Conservation (phyloP, 1,140 invertebrate species). For the Pinna nobilis region DNA sequence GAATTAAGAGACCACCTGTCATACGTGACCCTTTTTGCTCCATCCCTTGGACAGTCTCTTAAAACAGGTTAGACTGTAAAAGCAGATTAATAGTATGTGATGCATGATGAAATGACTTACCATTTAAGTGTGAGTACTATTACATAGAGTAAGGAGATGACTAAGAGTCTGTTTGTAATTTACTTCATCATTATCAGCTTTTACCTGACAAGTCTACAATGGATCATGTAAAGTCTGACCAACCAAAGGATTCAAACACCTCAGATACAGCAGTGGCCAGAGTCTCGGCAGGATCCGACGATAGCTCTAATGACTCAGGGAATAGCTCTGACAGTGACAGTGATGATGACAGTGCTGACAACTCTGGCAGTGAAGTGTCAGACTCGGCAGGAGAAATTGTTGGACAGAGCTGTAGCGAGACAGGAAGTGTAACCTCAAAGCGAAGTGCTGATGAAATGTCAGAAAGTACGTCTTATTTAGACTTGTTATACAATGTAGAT, state of each 20-base stretch:
- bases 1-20: too few relatives aligned
- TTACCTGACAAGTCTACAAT: slow-evolving; percentile 2
- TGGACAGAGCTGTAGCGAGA: background rate
- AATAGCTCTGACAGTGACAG: background rate
- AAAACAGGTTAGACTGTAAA: too few relatives aligned
- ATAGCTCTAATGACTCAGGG: slow-evolving; percentile 5
- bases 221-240: background rate
- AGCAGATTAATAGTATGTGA: too few relatives aligned
- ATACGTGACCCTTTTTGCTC: too few relatives aligned
- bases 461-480: slow-evolving; percentile 29
- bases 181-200: background rate
- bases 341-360: slow-evolving; percentile 1
- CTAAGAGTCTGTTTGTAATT: background rate
- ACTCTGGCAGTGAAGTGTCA: slow-evolving; percentile 8
- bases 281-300: slow-evolving; percentile 13
- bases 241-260: background rate
- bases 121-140: too few relatives aligned
- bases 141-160: background rate
- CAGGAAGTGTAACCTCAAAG: slow-evolving; percentile 19
- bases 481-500: background rate
- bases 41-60: too few relatives aligned
- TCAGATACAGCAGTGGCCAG: slow-evolving; percentile 1
- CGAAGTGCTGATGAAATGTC: slow-evolving; percentile 44
- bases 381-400: background rate
- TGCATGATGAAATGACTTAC: too few relatives aligned